Evolutionary conservation across 2,888 invertebrate species (phyloP).

Genomic region (Abrostola triplasia): DNA sequence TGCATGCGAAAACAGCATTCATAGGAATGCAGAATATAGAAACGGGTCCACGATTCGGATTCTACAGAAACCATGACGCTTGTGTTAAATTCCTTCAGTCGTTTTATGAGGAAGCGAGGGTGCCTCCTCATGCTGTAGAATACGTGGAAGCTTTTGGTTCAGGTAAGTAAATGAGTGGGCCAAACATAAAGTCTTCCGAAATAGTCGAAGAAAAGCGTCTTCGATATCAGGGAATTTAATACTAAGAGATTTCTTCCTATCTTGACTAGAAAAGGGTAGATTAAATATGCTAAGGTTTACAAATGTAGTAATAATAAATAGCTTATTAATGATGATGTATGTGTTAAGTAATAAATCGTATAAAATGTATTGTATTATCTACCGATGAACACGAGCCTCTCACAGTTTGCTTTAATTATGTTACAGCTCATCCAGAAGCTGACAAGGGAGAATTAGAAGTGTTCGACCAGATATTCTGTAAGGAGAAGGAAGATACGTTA

Average conservation of each 20-base stretch:
- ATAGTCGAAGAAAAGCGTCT: too few relatives aligned
- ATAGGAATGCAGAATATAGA: conserved; percentile 78
- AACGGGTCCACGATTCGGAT: conserved; percentile 77
- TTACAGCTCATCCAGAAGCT: conserved; percentile 82
- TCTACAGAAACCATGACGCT: conserved; percentile 22
- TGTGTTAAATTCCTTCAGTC: conserved; percentile 68
- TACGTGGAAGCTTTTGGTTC: conserved; percentile 95
- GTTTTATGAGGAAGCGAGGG: conserved; percentile 88
- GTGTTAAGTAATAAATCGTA: too few relatives aligned
- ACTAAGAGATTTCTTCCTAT: too few relatives aligned
- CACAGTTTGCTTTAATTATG: not conserved
- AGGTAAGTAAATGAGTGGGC: conserved; percentile 76
- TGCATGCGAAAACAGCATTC: conserved; percentile 91
- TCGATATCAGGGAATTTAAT: too few relatives aligned
- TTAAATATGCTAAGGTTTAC: too few relatives aligned
- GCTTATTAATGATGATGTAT: too few relatives aligned
- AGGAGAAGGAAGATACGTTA: conserved; percentile 86
- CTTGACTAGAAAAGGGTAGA: too few relatives aligned
- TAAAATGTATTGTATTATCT: too few relatives aligned
- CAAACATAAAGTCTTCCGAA: too few relatives aligned
- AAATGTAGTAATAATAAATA: too few relatives aligned
- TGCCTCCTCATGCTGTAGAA: conserved; percentile 90
- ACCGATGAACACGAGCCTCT: too few relatives aligned
- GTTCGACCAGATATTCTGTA: conserved; percentile 88
- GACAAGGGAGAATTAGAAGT: conserved; percentile 91